Evolutionary conservation across 2,888 invertebrate species (phyloP), one percentile per base, ranked within the genome.

Genomic region (Stenchaetothrips biformis): DNA sequence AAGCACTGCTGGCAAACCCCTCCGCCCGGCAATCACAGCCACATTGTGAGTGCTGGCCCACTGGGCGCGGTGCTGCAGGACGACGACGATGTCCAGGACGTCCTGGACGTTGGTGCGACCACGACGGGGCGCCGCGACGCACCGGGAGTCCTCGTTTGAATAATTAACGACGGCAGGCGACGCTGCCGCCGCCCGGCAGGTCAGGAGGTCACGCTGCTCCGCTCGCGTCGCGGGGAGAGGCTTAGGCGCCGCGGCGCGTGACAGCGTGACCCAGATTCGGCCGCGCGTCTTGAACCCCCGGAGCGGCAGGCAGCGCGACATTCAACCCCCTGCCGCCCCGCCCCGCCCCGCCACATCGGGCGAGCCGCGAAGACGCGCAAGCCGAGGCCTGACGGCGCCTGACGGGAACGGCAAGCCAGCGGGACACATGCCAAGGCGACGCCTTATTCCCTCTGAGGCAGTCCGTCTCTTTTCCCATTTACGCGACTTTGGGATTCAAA

Each of bases 391-490:
- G 53, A 1, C 53, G 53, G 53, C 13, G 16, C 53, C 53, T 13
- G 53, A 18, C 53, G 53, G 53, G 53, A 37, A 1, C 13, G 53
- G 18, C 53, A 53, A 4, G 18, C 18, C 59, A 59, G 18, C 18
- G 59, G 59, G 59, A 59, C 59, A 59, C 59, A 59, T 74, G 67
- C 67, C 67, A 74, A 74, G 25, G 67, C 25, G 67, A 74, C 67
- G 21, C 25, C 67, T 74, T 25, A 21, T 18, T 59, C 59, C 53
- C 53, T 18, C 59, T 16, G 59, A n/a, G 25, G 9, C 67, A 25
- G 67, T 74, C 67, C 67, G 67, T 74, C 67, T 74, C 67, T 74
- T 25, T 25, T 25, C 67, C 67, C 67, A 74, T 74, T 74, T 74
- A 74, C 67, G 67, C 67, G 67, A 59, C 67, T 74, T 74, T 21